Base-by-base conservation (phyloP, 2,888 invertebrate species). In the Hirtodrosophila alboralis region DNA sequence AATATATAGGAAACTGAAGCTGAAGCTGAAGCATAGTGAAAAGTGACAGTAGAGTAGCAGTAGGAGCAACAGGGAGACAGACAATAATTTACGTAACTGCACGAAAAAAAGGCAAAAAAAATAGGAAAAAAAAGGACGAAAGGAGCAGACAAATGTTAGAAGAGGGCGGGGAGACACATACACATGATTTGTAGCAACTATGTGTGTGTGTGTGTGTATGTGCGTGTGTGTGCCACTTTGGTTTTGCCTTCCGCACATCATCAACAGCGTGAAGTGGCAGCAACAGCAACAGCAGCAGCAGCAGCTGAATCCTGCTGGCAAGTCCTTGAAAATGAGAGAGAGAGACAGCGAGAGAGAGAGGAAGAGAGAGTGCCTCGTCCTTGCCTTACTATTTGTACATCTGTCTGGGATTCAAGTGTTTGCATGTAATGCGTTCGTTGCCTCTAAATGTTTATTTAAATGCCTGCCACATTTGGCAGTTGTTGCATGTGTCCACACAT, bases 41-140 rank as follows among this genome's bases (percentile, higher is more conserved):
- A 76, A 79, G 77, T 84, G 84, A 74, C 84, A 78, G 54, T 63
- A 58, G 52, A 54, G 60, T 51, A 67, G 73, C 54, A n/a, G n/a
- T n/a, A n/a, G n/a, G 53, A 74, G 80, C 77, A 65, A 58, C 71
- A 65, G 72, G 59, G 64, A 78, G 74, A 64, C 80, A 84, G 85
- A 84, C 85, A 78, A 81, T 81, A 81, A 81, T 84, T 84, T 81
- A 81, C 80, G 84, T 76, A 81, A 75, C 75, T 75, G 65, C 68
- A 67, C 59, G 63, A 63, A 65, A 28, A 52, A 48, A 41, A 56
- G n/a, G n/a, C n/a, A n/a, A n/a, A n/a, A n/a, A n/a, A n/a, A n/a
- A n/a, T n/a, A n/a, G n/a, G n/a, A n/a, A n/a, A n/a, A n/a, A n/a
- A n/a, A 47, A 37, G 43, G 44, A 57, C 36, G 45, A 38, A 41